Percentiles rank a stretch among this genome's conserved stretches.
Conservation (phyloP, 2,113 vertebrate genomes). For the Ia io region DNA sequence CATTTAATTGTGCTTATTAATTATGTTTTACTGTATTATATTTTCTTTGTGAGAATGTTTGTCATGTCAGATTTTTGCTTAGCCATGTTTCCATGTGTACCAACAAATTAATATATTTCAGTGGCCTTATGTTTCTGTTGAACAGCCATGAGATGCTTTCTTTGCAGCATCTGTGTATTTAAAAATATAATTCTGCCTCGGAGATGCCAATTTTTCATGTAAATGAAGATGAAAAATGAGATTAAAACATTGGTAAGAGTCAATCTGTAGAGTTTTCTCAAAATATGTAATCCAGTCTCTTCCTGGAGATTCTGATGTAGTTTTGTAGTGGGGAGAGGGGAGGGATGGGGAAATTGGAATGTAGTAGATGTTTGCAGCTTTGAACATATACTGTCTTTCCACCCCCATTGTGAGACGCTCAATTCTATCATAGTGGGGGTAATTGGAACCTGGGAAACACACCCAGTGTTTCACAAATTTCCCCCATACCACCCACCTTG, state of each 20-base stretch:
- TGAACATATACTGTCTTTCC: neutral
- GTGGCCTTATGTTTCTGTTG: constrained; percentile 73
- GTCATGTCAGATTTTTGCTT: constrained; percentile 70
- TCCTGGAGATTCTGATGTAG: constrained; percentile 4
- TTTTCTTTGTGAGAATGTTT: constrained; percentile 66
- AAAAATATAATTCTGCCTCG: constrained; percentile 69
- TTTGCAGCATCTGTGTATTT: constrained; percentile 73
- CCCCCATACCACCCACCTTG: neutral
- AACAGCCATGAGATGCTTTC: constrained; percentile 61
- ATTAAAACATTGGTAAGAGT: constrained; percentile 38
- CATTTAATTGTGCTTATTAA: constrained; percentile 62
- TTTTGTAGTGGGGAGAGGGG: neutral
- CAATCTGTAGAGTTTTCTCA: neutral
- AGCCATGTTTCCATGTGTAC: constrained; percentile 68
- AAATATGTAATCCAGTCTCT: neutral
- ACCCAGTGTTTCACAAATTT: neutral
- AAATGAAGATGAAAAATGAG: constrained; percentile 25
- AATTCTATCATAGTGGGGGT: neutral
- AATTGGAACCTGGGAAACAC: neutral
- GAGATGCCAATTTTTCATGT: constrained; percentile 39
- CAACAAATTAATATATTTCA: constrained; percentile 78
- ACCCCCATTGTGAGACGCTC: neutral
- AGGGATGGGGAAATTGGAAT: neutral
- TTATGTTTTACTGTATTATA: constrained; percentile 60
- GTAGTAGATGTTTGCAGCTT: neutral